These are phyloP conservation scores for Grallaria varia DNA, from an alignment of 2,113 vertebrate genomes.

Conservation along the genomic window DNA sequence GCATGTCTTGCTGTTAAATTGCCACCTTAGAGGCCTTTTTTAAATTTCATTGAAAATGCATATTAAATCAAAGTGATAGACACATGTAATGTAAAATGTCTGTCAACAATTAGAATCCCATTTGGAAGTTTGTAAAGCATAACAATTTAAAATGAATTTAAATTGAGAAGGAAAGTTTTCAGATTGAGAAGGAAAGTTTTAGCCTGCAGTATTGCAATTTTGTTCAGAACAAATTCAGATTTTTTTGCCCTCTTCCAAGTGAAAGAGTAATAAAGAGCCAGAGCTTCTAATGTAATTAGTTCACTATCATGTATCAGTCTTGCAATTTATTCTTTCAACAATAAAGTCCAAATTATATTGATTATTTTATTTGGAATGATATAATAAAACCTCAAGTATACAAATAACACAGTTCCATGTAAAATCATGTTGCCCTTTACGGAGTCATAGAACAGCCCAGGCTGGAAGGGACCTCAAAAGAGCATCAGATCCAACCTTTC, in stretches of 20 bases:
- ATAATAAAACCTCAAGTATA: background rate
- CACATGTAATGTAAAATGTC: constrained; percentile 68
- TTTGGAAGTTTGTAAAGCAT: constrained; percentile 69
- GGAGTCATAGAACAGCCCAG: background rate
- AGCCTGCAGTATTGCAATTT: constrained; percentile 4
- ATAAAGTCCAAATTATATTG: background rate
- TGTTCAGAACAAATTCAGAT: background rate
- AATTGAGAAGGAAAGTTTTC: constrained; percentile 51
- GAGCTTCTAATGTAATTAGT: background rate
- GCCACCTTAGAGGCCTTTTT: constrained; percentile 66
- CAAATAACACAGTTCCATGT: background rate
- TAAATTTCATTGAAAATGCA: constrained; percentile 71
- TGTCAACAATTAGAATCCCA: constrained; percentile 69
- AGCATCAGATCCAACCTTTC: background rate
- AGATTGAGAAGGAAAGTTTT: constrained; percentile 40
- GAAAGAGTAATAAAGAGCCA: background rate
- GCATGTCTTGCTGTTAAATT: constrained; percentile 70
- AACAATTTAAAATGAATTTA: constrained; percentile 63
- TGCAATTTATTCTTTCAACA: background rate
- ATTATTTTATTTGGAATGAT: constrained; percentile 21
- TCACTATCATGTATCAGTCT: background rate
- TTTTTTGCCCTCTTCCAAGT: background rate
- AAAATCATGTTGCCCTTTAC: background rate
- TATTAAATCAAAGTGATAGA: constrained; percentile 74
- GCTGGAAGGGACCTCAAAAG: background rate